Evolutionary conservation across 2,113 vertebrate species (phyloP), one percentile per base, ranked within the genome.

Genomic region (Hystrix brachyura): DNA sequence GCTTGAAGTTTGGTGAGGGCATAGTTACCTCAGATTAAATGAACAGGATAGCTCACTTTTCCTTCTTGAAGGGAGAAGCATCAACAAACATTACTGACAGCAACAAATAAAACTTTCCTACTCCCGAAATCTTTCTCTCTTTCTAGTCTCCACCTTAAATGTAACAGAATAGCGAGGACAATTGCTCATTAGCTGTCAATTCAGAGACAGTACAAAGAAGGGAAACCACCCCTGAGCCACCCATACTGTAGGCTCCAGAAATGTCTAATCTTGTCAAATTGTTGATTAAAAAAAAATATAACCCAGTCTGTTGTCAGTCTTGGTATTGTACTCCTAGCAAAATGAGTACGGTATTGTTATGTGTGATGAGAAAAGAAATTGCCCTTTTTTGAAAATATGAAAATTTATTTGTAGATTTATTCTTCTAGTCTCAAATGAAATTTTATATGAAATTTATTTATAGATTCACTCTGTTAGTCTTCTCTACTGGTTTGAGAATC

Each of bases 221-320:
- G 13, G 43, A 94, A 59, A 21, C 55, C 25, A 67, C 91, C 57
- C n/a, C 3, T 32, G 4, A 96, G 5, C 1, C 69, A 87, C 17
- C 32, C 15, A 32, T n/a, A 1, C 5, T 87, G 67, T 51, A 55
- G 82, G 9, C 55, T 38, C 32, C n/a, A 76, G 94, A 91, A 78
- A 29, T 9, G 88, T 48, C 46, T 90, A 85, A 92, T 86, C 29
- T 6, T 13, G 19, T 89, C 15, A 90, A 59, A 34, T 29, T 90
- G 18, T 74, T 96, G 69, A 92, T 90, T 60, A 48, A 88, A 97
- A 97, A 23, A 11, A 10, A 64, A 94, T 60, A 38, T 81, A 92
- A 90, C 82, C 0, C 0, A 89, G 5, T 13, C 60, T 90, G 12
- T 84, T 96, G 18, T 67, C 62, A 87, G 7, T 74, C 18, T 79